Evolutionary conservation across 2,113 vertebrate genomes (phyloP).

Genomic region (Rhagologus leucostigma): DNA sequence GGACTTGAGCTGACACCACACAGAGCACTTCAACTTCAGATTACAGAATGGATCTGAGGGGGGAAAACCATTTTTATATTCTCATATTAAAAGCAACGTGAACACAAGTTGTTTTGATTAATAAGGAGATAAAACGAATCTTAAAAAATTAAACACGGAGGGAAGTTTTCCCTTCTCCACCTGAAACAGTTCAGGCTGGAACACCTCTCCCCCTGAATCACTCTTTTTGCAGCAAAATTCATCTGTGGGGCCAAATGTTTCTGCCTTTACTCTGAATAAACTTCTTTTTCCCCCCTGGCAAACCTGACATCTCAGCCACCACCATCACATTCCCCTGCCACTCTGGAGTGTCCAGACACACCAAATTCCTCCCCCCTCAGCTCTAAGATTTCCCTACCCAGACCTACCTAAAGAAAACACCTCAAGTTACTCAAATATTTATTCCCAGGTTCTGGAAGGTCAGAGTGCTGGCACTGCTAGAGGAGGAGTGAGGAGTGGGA

Average conservation of each 20-base stretch:
- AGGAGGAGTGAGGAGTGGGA: not conserved
- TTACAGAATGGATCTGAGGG: not conserved
- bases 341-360: not conserved
- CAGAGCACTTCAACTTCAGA: not conserved
- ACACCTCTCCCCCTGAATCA: not conserved
- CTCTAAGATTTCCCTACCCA: not conserved
- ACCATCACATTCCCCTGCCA: not conserved
- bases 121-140: not conserved
- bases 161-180: not conserved
- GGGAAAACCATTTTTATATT: not conserved
- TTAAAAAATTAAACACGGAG: not conserved
- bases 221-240: not conserved
- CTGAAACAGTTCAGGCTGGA: not conserved
- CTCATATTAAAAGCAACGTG: not conserved
- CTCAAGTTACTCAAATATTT: not conserved
- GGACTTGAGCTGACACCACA: not conserved
- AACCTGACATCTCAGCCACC: not conserved
- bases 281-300: not conserved
- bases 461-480: not conserved
- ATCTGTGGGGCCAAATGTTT: not conserved
- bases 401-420: constrained; percentile 13
- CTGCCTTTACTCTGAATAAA: not conserved
- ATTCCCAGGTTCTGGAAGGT: not conserved
- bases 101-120: not conserved
- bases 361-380: not conserved